Evolutionary conservation across 2,113 vertebrate genomes (phyloP).

Genomic region (Antechinus stuartii): DNA sequence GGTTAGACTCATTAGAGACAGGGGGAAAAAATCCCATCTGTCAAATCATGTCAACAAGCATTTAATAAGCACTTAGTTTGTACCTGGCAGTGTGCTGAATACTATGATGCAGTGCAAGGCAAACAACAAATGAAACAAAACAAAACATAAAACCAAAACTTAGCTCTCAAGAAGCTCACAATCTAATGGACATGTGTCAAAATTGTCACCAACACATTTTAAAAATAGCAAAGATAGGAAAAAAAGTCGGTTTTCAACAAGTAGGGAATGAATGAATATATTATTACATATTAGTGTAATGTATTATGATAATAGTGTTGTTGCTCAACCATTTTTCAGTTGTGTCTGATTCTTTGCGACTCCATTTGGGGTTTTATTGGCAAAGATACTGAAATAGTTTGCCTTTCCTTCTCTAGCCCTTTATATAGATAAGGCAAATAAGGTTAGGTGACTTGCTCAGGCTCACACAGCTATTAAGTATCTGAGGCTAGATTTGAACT

Average conservation of each 20-base stretch:
- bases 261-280: not conserved
- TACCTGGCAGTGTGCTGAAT: not conserved
- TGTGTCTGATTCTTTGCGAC: not conserved
- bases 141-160: not conserved
- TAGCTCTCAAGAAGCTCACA: not conserved
- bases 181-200: not conserved
- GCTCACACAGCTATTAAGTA: no score
- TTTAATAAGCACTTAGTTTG: not conserved
- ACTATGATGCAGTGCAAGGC: not conserved
- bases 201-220: not conserved
- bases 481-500: no score
- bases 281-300: not conserved
- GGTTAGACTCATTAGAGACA: not conserved
- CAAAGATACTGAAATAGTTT: not conserved
- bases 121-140: not conserved
- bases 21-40: not conserved
- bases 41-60: not conserved
- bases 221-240: not conserved
- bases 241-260: not conserved
- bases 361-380: not conserved
- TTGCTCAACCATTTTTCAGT: not conserved
- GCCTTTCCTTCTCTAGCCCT: not conserved
- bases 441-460: no score
- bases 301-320: not conserved
- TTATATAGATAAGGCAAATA: not conserved